phyloP scores from a whole-genome alignment of 1,140 invertebrate species.

The Oscheius sp. region DNA sequence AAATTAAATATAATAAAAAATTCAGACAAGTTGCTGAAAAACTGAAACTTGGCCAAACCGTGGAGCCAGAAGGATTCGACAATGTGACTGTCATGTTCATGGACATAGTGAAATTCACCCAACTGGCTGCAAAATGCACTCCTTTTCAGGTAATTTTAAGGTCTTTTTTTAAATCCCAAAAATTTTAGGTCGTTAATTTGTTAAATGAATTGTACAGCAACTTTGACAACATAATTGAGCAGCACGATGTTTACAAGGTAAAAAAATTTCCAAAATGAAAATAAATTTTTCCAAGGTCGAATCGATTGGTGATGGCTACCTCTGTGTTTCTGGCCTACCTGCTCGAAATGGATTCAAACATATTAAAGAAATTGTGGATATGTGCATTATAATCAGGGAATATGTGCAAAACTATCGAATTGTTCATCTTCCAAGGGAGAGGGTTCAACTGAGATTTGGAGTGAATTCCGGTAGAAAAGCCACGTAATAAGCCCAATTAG shows the following conservation, averaged over 20 bases:
- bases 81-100: conserved; percentile 47
- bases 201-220: conserved; percentile 79
- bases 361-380: conserved; percentile 32
- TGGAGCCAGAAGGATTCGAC: conserved; percentile 48
- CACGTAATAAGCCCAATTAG: too few relatives aligned
- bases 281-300: conserved; percentile 40
- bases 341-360: conserved; percentile 62
- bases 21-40: conserved; percentile 48
- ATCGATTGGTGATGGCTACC: conserved; percentile 62
- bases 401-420: conserved; percentile 34
- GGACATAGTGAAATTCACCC: conserved; percentile 83
- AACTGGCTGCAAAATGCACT: conserved; percentile 65
- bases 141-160: conserved; percentile 61
- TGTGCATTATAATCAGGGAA: conserved; percentile 18
- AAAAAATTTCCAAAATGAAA: not conserved
- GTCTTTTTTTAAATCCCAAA: too few relatives aligned
- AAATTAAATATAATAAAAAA: too few relatives aligned
- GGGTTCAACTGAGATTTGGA: conserved; percentile 75
- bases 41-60: conserved; percentile 44
- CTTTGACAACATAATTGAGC: conserved; percentile 75
- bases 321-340: conserved; percentile 70
- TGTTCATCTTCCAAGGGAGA: conserved; percentile 69
- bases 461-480: conserved; percentile 61
- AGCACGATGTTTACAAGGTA: conserved; percentile 74
- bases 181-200: conserved; percentile 74